A percentile compares a stretch with the other conserved stretches of the same genome.
Conservation (phyloP, 2,888 invertebrate species). For the Hecatera dysodea region DNA sequence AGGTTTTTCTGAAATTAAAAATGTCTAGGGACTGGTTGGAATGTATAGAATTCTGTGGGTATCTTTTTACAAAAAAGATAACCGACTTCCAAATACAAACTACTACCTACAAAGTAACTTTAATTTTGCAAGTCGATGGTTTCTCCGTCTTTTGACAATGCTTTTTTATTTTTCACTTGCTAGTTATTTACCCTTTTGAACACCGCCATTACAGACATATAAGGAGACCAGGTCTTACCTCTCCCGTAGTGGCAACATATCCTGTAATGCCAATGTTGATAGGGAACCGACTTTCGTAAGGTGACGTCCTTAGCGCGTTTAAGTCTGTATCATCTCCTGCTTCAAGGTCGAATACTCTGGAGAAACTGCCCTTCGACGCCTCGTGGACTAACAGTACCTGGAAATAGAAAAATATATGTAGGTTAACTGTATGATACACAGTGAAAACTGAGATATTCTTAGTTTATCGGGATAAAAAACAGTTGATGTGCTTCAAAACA, state of each 20-base stretch:
- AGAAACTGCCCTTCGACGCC: constrained; percentile 97
- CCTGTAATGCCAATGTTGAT: constrained; percentile 99
- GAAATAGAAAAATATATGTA: constrained; percentile 57
- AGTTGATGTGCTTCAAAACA: no score
- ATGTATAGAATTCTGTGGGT: no score
- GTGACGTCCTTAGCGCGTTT: constrained; percentile 95
- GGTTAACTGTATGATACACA: not conserved
- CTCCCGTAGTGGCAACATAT: constrained; percentile 98
- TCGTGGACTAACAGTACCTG: constrained; percentile 97
- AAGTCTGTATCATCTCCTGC: constrained; percentile 97
- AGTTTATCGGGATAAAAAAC: not conserved
- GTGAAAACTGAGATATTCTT: no score
- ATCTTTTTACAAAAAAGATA: no score
- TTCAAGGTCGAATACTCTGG: constrained; percentile 98
- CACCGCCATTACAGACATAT: not conserved
- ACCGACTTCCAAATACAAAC: no score
- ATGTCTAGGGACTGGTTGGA: no score
- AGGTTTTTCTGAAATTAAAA: no score
- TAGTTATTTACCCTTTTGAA: not conserved
- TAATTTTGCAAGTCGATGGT: no score
- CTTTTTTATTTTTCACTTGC: no score
- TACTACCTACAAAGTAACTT: no score
- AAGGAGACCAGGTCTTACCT: constrained; percentile 91
- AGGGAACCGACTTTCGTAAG: constrained; percentile 98
- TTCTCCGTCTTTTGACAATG: no score